These are phyloP conservation scores for Caenorhabditis virilis DNA, from an alignment of 2,888 invertebrate species.

Conservation along the genomic window DNA sequence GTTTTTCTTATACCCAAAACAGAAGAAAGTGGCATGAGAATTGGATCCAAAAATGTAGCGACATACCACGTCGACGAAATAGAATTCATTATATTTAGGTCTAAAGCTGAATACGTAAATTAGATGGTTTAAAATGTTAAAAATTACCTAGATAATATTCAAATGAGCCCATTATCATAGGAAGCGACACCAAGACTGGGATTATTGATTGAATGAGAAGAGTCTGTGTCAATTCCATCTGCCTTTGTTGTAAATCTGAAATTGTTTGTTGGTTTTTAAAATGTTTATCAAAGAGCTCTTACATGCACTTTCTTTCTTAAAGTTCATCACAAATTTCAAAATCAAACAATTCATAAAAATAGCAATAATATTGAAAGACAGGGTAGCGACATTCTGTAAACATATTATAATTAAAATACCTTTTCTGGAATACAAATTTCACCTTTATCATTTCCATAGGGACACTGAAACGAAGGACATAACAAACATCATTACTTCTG, in stretches of 20 bases:
- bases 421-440: neutral
- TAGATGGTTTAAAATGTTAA: too few relatives aligned
- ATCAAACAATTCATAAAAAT: constrained; percentile 29
- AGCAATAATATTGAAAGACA: constrained; percentile 22
- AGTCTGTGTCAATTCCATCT: constrained; percentile 27
- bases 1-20: constrained; percentile 22
- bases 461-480: constrained; percentile 22
- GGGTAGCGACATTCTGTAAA: constrained; percentile 25
- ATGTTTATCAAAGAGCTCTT: too few relatives aligned
- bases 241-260: constrained; percentile 22
- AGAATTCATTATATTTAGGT: constrained; percentile 14
- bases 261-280: too few relatives aligned
- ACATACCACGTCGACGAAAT: constrained; percentile 32
- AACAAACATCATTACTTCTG: constrained; percentile 26
- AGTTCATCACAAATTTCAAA: constrained; percentile 24
- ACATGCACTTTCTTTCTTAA: constrained; percentile 25
- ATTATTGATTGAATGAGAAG: constrained; percentile 25
- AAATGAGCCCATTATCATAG: constrained; percentile 21
- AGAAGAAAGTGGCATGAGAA: constrained; percentile 29
- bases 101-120: too few relatives aligned
- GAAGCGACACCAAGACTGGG: constrained; percentile 31
- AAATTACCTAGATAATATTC: constrained; percentile 35
- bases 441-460: constrained; percentile 30
- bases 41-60: constrained; percentile 29
- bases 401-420: neutral